Base-by-base conservation (phyloP, 2,888 invertebrate genomes). In the Tiphia femorata region DNA sequence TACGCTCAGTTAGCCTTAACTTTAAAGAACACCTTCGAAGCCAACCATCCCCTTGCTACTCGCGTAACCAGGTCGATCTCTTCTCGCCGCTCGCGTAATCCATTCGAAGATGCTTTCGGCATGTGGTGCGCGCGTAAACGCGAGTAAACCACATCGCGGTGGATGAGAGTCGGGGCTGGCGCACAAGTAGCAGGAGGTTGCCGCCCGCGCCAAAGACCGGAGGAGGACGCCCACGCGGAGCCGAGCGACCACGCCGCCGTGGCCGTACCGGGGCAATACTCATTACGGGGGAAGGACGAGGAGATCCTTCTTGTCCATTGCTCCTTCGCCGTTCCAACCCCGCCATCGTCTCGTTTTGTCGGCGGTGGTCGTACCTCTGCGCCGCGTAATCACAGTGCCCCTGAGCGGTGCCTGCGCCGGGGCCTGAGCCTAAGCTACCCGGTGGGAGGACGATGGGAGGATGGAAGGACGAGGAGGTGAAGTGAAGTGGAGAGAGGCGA, bases 381-480 rank as follows among this genome's bases (percentile, higher is more conserved):
- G 66, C 68, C 64, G 71, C 72, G 77, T 81, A 81, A 82, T 81
- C 79, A 79, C 78, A 82, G 81, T 81, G 82, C 82, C 81, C 81
- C 72, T 58, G 74, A 79, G 81, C 81, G 61, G 58, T 73, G 69
- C 66, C 62, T 30, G 3, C 62, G 66, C 49, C 59, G 46, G 64
- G 59, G 52, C 56, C 58, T 54, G n/a, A 60, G 64, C 64, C n/a
- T 68, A 67, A 67, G 61, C 67, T 64, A 67, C 58, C n/a, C n/a
- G 51, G 68, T 52, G 58, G 66, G 12, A 29, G 47, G 51, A 47
- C 44, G 30, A 43, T 29, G 35, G 37, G 10, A 58, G 61, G 58
- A 64, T 59, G 50, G 48, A 57, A 33, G 62, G 58, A 30, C 37
- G 47, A 69, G 59, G 68, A 47, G 59, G 42, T 47, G 56, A 33